Evolutionary conservation across 2,113 vertebrate genomes (phyloP).

Genomic region (Larimichthys polyactis): DNA sequence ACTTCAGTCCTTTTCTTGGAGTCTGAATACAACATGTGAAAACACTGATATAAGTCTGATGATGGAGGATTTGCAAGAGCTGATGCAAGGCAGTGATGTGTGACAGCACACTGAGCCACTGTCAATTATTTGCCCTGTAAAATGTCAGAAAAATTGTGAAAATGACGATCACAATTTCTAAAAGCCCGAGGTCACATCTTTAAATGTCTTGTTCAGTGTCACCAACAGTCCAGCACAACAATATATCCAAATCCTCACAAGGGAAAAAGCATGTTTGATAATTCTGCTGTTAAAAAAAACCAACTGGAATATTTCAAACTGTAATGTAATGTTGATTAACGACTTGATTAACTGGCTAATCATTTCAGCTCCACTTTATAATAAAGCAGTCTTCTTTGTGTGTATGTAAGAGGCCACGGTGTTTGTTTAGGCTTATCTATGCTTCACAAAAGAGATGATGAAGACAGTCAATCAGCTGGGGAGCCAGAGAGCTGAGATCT

Average conservation of each 20-base stretch:
- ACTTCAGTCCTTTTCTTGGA: background rate
- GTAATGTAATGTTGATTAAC: background rate
- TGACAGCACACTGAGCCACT: background rate
- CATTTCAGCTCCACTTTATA: background rate
- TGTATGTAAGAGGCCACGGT: background rate
- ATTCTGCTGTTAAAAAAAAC: background rate
- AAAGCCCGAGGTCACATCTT: background rate
- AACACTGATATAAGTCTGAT: background rate
- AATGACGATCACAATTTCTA: background rate
- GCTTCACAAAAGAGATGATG: constrained; percentile 40
- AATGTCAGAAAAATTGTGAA: background rate
- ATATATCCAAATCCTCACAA: background rate
- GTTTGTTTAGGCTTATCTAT: constrained; percentile 45
- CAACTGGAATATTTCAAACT: background rate
- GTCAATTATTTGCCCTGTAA: background rate
- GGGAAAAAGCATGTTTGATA: background rate
- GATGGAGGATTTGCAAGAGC: background rate
- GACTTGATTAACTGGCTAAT: background rate
- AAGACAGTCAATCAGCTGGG: constrained; percentile 59
- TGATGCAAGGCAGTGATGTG: background rate
- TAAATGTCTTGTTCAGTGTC: background rate
- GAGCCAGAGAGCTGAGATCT: constrained; percentile 58
- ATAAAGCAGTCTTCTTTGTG: background rate
- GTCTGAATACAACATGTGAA: background rate
- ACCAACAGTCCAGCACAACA: background rate